Evolutionary conservation across 2,888 invertebrate genomes (phyloP).

Genomic region (Tipula vernalis): DNA sequence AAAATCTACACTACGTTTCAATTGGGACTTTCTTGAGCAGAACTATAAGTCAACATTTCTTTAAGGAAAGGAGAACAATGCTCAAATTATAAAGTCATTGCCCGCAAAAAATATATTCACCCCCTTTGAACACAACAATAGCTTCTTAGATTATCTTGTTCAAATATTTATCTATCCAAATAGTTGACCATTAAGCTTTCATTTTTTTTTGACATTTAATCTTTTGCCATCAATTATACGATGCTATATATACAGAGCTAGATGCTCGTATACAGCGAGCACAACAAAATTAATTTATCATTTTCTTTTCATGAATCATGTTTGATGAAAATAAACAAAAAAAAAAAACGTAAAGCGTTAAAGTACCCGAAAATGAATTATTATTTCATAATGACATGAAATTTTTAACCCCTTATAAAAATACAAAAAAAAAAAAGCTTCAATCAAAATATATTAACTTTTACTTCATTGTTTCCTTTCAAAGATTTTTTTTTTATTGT

Average conservation of each 20-base stretch:
- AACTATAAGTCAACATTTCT: too few species aligned
- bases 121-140: neutral
- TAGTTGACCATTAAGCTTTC: neutral
- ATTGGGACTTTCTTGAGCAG: too few species aligned
- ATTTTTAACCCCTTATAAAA: neutral
- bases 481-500: neutral
- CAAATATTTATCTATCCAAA: neutral
- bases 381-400: neutral
- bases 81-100: neutral
- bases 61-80: too few species aligned
- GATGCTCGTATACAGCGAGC: neutral
- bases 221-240: neutral
- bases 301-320: neutral
- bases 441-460: slow-evolving; percentile 4
- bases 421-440: neutral
- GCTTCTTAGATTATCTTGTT: neutral
- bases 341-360: neutral
- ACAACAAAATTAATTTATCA: neutral
- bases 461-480: neutral
- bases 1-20: too few species aligned
- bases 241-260: neutral
- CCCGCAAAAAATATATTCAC: neutral
- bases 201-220: neutral
- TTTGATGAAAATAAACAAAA: neutral
- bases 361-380: slow-evolving; percentile 4